Evolutionary conservation across 2,888 invertebrate genomes (phyloP), one percentile per base, ranked within the genome.

Genomic region (Allophyes oxyacanthae): DNA sequence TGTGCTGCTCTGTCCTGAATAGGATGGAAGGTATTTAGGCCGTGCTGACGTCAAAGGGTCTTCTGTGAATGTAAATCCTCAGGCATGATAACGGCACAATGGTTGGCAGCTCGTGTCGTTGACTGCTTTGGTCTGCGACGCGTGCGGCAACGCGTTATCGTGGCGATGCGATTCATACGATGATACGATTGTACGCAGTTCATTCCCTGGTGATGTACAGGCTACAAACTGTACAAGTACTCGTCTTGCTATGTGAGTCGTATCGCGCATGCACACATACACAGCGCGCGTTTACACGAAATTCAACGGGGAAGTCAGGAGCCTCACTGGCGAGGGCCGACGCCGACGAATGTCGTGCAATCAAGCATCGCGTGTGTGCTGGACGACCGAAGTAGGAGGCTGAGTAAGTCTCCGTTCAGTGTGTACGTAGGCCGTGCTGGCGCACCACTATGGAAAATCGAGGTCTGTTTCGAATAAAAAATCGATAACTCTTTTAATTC

Each of bases 1-100:
- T n/a, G n/a, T n/a, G n/a, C n/a, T 28, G 2, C 28, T 8, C 1
- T 34, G 34, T 2, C 45, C 26, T 20, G 42, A 14, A 61, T 14
- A 46, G 37, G 20, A 20, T 20, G 20, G 20, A 20, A 2, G 20
- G 20, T 20, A 20, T 20, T 20, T 2, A 20, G 20, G 20, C 7
- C 41, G n/a, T 7, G 4, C 32, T 30, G 45, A 40, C 41, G 44
- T 42, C 37, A 36, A 42, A 37, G 28, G 41, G 25, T 37, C 25
- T 38, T 61, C n/a, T n/a, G n/a, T 30, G 5, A 54, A 61, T 44
- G 44, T 41, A 36, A 49, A 45, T 49, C n/a, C 30, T 41, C 8
- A 8, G 30, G 36, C 26, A 28, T 33, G 13, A 20, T 40, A 51
- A 14, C 13, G 15, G 32, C 11, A 32, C 32, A 37, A 44, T 62